A percentile compares a stretch with the other conserved stretches of the same genome.
These are phyloP conservation scores for Stegostoma tigrinum DNA, from an alignment of 2,113 vertebrate species.

Conservation along the genomic window DNA sequence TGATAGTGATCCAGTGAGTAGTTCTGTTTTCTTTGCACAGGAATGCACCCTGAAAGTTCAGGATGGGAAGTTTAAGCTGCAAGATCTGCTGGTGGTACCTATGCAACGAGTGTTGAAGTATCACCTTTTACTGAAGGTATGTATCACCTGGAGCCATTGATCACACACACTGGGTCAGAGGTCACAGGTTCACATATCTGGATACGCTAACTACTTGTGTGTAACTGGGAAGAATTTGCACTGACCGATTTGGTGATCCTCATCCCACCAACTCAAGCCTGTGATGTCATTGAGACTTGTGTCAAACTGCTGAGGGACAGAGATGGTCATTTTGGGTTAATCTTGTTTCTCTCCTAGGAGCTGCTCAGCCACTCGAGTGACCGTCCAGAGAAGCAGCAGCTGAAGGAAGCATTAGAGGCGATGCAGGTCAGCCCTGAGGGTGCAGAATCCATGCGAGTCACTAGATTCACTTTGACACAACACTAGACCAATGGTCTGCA, in stretches of 20 bases:
- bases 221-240: not conserved
- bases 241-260: not conserved
- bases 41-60: constrained; percentile 93
- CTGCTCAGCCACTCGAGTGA: constrained; percentile 83
- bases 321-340: too few relatives aligned
- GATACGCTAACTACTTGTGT: not conserved
- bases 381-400: constrained; percentile 78
- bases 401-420: constrained; percentile 89
- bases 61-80: constrained; percentile 91
- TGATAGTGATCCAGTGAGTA: not conserved
- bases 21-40: constrained; percentile 48
- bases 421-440: constrained; percentile 72
- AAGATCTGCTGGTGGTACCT: constrained; percentile 91
- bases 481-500: too few relatives aligned
- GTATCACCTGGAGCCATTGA: not conserved
- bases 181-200: not conserved
- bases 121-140: constrained; percentile 89
- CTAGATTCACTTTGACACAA: not conserved
- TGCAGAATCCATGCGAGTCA: too few relatives aligned
- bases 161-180: not conserved
- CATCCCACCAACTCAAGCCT: not conserved
- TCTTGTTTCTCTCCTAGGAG: constrained; percentile 58
- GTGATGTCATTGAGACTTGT: not conserved
- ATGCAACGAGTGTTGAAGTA: constrained; percentile 97
- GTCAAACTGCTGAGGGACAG: not conserved